Percentiles rank a stretch among this genome's conserved stretches.
These are phyloP conservation scores for Heliconius melpomene DNA, from an alignment of 1,140 invertebrate genomes.

Conservation along the genomic window DNA sequence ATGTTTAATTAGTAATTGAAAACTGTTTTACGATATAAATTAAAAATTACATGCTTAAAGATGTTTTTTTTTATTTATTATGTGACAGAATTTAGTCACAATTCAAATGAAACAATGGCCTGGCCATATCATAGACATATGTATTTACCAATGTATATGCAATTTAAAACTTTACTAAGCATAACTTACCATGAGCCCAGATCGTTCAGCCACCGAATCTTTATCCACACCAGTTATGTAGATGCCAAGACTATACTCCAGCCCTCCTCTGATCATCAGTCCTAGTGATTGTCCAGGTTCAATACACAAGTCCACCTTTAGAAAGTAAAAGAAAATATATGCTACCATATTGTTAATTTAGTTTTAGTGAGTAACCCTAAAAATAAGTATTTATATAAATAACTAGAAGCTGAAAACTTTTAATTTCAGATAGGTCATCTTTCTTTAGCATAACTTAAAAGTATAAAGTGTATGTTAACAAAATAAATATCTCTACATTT, in stretches of 20 bases:
- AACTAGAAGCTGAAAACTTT: no score
- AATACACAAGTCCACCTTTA: constrained; percentile 90
- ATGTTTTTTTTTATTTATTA: no score
- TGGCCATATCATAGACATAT: no score
- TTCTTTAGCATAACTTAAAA: no score
- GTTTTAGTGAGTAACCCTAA: neutral
- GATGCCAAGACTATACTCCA: constrained; percentile 96
- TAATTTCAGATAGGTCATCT: no score
- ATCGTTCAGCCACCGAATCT: constrained; percentile 93
- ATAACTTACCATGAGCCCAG: constrained; percentile 90
- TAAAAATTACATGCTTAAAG: no score
- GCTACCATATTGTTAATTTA: neutral
- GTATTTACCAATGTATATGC: no score
- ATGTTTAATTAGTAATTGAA: neutral
- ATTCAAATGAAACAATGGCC: no score
- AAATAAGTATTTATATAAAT: no score
- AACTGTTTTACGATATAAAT: neutral
- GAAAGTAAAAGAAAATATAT: constrained; percentile 22
- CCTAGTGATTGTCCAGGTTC: constrained; percentile 94
- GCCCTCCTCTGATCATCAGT: constrained; percentile 95
- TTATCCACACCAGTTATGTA: constrained; percentile 97
- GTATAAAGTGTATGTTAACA: no score
- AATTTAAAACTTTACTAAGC: neutral
- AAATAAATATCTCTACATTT: no score
- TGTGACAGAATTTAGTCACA: no score